A percentile compares a stretch with the other conserved stretches of the same genome.
Conservation (phyloP, 2,113 vertebrate genomes). For the Chloropsis cyanopogon region DNA sequence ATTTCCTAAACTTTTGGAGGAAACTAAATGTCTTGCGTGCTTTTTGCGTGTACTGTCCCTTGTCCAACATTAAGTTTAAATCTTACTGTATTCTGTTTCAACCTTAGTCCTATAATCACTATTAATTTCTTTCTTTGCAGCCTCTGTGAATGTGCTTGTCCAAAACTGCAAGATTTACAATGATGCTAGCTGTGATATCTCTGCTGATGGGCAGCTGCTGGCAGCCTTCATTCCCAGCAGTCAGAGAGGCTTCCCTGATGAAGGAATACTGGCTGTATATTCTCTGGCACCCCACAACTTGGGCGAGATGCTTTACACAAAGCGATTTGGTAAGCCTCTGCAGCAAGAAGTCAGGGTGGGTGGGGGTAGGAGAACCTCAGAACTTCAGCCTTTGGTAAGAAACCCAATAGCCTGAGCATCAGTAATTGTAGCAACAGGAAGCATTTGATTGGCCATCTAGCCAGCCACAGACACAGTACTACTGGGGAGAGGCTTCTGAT, state of each 20-base stretch:
- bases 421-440: background rate
- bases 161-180: slow-evolving; percentile 99
- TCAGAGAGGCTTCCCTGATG: slow-evolving; percentile 94
- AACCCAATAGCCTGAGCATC: background rate
- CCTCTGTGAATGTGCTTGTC: slow-evolving; percentile 94
- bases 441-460: background rate
- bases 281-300: slow-evolving; percentile 97
- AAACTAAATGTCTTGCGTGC: background rate
- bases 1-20: slow-evolving; percentile 4
- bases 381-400: background rate
- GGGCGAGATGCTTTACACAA: slow-evolving; percentile 98
- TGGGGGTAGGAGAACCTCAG: background rate
- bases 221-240: slow-evolving; percentile 98
- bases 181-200: slow-evolving; percentile 97
- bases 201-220: slow-evolving; percentile 93
- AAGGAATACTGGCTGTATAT: slow-evolving; percentile 96
- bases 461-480: background rate
- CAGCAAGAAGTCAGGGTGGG: slow-evolving; percentile 15
- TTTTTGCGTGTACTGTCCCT: background rate
- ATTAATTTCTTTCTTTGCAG: slow-evolving; percentile 64
- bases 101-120: background rate
- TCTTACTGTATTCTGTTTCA: background rate
- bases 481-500: background rate
- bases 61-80: slow-evolving; percentile 10
- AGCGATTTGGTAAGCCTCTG: slow-evolving; percentile 87